phyloP scores from a whole-genome alignment of 2,888 invertebrate species.

The Leptinotarsa peninsularis region DNA sequence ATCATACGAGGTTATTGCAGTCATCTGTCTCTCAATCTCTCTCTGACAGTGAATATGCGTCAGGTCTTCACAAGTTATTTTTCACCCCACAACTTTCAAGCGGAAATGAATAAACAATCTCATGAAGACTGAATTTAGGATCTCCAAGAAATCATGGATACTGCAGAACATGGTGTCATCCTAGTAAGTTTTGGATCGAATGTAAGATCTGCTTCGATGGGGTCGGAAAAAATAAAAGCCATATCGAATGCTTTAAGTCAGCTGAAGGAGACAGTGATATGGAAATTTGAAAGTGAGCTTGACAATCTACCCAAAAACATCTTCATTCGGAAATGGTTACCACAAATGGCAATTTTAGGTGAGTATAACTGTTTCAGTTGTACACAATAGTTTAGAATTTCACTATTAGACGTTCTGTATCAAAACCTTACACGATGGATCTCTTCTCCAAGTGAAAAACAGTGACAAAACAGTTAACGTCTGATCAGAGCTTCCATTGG shows the following conservation, averaged over 20 bases:
- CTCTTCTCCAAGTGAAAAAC: no score
- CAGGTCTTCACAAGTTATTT: no score
- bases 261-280: slow-evolving; percentile 60
- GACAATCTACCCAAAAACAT: slow-evolving; percentile 59
- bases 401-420: no score
- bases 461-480: no score
- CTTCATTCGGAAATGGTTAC: slow-evolving; percentile 59
- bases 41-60: no score
- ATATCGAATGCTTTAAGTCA: slow-evolving; percentile 57
- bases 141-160: slow-evolving; percentile 55
- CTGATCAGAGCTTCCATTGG: no score
- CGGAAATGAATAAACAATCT: no score
- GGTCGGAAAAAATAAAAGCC: slow-evolving; percentile 46
- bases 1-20: no score
- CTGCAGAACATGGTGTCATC: slow-evolving; percentile 58
- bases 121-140: slow-evolving; percentile 48
- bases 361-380: neutral
- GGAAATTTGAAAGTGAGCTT: slow-evolving; percentile 60
- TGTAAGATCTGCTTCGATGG: slow-evolving; percentile 53
- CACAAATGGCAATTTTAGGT: slow-evolving; percentile 62
- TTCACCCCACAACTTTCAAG: no score
- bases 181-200: slow-evolving; percentile 61
- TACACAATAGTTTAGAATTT: no score
- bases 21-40: no score
- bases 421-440: no score